Conservation (phyloP, 1,140 invertebrate genomes). For the Andrena cerasifolii region DNA sequence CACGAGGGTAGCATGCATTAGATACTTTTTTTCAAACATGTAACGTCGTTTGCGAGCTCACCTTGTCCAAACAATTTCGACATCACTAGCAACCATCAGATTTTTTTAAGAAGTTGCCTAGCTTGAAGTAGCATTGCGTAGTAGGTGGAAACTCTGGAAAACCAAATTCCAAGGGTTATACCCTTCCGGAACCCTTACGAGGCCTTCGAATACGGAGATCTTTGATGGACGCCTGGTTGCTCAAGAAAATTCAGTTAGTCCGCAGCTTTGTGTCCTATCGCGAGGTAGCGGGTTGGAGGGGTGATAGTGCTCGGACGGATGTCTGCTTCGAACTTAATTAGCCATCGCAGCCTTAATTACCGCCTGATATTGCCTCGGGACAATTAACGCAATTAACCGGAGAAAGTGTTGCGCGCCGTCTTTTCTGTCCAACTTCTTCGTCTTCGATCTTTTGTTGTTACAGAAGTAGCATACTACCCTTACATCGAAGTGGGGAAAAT, state of each 20-base stretch:
- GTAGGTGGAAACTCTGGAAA: conserved; percentile 6
- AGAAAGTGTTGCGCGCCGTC: conserved; percentile 72
- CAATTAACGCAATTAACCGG: conserved; percentile 78
- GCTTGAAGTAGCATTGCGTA: no score
- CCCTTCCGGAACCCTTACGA: conserved; percentile 44
- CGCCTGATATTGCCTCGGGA: conserved; percentile 78
- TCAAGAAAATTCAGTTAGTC: conserved; percentile 83
- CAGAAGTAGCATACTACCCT: neutral
- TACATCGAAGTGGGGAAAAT: neutral
- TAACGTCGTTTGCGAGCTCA: neutral
- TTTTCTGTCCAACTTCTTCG: conserved; percentile 51
- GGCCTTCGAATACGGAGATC: conserved; percentile 67
- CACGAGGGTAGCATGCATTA: no score
- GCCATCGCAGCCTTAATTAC: conserved; percentile 77
- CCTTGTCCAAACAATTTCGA: neutral
- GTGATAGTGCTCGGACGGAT: conserved; percentile 72
- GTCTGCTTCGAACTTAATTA: conserved; percentile 78
- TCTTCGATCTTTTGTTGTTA: conserved; percentile 19
- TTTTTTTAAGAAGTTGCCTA: neutral
- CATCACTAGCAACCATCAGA: no score
- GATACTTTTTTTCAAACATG: neutral
- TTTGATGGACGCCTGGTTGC: conserved; percentile 80
- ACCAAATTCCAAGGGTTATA: conserved; percentile 36
- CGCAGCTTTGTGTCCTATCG: conserved; percentile 79
- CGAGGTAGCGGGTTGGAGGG: conserved; percentile 68